phyloP scores from a whole-genome alignment of 1,140 invertebrate species.

The Nasonia vitripennis region DNA sequence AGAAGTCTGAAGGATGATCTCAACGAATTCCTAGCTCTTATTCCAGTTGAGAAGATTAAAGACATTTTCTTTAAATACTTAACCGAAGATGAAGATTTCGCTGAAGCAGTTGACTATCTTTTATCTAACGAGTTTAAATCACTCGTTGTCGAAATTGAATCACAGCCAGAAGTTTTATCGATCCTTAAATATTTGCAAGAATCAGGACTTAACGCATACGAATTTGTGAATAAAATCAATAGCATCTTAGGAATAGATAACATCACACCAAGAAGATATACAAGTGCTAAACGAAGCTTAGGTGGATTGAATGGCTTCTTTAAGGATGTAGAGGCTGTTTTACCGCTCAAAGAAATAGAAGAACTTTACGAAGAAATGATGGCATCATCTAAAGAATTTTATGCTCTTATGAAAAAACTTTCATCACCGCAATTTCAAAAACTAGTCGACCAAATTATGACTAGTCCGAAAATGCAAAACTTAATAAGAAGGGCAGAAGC shows the following conservation, averaged over 20 bases:
- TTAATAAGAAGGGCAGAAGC: slow-evolving; percentile 53
- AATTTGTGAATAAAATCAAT: slow-evolving; percentile 54
- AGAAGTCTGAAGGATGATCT: slow-evolving; percentile 50
- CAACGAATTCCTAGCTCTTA: slow-evolving; percentile 54
- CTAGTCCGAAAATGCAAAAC: slow-evolving; percentile 56
- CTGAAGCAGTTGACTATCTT: slow-evolving; percentile 50
- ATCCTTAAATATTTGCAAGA: slow-evolving; percentile 54
- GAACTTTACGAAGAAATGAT: slow-evolving; percentile 64
- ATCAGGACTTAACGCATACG: slow-evolving; percentile 53
- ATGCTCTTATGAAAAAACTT: slow-evolving; percentile 57
- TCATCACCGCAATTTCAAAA: slow-evolving; percentile 56
- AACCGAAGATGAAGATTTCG: slow-evolving; percentile 53
- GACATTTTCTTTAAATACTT: slow-evolving; percentile 56
- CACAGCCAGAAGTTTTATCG: slow-evolving; percentile 51
- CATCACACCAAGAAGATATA: not conserved
- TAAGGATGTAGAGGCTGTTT: slow-evolving; percentile 56
- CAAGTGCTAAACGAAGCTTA: not conserved
- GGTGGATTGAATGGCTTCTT: slow-evolving; percentile 60
- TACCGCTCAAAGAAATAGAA: slow-evolving; percentile 59
- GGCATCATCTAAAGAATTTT: slow-evolving; percentile 57
- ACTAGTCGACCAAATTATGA: slow-evolving; percentile 54
- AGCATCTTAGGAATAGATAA: slow-evolving; percentile 49
- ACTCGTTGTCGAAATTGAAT: slow-evolving; percentile 53
- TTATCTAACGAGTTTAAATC: slow-evolving; percentile 55
- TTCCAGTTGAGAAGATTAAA: slow-evolving; percentile 53